Evolutionary conservation across 2,113 vertebrate genomes (phyloP), one percentile per base, ranked within the genome.

Genomic region (Bettongia penicillata): DNA sequence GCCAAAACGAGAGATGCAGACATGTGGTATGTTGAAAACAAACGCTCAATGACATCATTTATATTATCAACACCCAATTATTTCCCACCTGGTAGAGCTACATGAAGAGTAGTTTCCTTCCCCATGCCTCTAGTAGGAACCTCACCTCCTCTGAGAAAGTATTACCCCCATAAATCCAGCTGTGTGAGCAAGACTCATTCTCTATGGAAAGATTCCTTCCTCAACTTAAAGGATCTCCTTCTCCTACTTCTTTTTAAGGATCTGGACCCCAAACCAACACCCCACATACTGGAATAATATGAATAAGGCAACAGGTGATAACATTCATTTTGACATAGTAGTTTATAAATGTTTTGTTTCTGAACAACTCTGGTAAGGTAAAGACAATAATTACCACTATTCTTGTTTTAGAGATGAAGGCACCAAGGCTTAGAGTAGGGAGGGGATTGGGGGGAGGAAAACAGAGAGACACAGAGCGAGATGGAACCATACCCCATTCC

Each of bases 1-100:
- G 95, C 95, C 53, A 49, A 93, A 51, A 95, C n/a, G 61, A 47
- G 77, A 43, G 50, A 92, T 91, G 53, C 90, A 92, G 55, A 53
- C 93, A 92, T 2, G 9, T 28, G 91, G 91, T 90, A 84, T 22
- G 14, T 51, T 94, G 37, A 97, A 96, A 95, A 93, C 50, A 93
- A 16, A 89, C 12, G 91, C 52, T 93, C 68, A 53, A 95, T 93
- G 26, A 51, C 0, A 16, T 3, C 50, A 61, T 55, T 93, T 94
- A 51, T 90, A 93, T 55, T 31, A 91, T 47, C 93, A 93, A 77
- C 94, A 53, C 90, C 25, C 53, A 90, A 68, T 43, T 7, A 93
- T 50, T 84, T 31, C 68, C 57, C n/a, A n/a, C 68, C 68, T 48
- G 49, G 94, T 90, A 90, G 43, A 1, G 10, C 37, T 31, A 48